These are phyloP conservation scores for Panthera tigris DNA, from an alignment of 2,113 vertebrate genomes.

Conservation along the genomic window DNA sequence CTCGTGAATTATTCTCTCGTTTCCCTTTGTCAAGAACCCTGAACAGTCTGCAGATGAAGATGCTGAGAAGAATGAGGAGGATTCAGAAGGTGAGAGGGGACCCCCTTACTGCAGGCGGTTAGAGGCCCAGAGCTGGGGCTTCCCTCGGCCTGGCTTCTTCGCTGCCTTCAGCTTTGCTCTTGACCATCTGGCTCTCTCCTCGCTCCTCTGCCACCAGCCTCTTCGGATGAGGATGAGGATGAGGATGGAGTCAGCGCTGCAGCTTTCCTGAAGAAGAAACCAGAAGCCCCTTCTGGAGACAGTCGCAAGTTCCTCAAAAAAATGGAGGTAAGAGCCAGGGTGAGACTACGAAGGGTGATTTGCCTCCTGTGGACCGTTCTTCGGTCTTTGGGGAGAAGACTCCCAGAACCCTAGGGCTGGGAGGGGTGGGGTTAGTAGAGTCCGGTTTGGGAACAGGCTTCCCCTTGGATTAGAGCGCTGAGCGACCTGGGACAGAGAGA, in stretches of 20 bases:
- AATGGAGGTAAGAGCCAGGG: constrained; percentile 82
- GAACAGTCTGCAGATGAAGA: constrained; percentile 94
- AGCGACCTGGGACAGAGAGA: not conserved
- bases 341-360: not conserved
- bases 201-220: not conserved
- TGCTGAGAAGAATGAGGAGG: constrained; percentile 90
- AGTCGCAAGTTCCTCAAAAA: constrained; percentile 90
- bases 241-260: constrained; percentile 85
- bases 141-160: not conserved
- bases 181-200: not conserved
- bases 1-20: not conserved
- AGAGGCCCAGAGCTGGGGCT: not conserved
- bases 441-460: not conserved
- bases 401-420: not conserved
- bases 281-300: constrained; percentile 82
- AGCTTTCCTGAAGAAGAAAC: constrained; percentile 92
- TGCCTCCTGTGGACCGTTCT: not conserved
- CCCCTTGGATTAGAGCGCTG: not conserved
- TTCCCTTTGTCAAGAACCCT: constrained; percentile 87
- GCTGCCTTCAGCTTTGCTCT: not conserved
- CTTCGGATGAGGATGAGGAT: constrained; percentile 83
- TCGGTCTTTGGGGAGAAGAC: not conserved
- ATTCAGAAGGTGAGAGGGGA: constrained; percentile 86
- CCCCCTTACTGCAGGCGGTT: not conserved
- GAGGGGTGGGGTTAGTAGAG: not conserved